phyloP scores from a whole-genome alignment of 53 echinoderm and acorn worm species.

The Luidia sarsii region DNA sequence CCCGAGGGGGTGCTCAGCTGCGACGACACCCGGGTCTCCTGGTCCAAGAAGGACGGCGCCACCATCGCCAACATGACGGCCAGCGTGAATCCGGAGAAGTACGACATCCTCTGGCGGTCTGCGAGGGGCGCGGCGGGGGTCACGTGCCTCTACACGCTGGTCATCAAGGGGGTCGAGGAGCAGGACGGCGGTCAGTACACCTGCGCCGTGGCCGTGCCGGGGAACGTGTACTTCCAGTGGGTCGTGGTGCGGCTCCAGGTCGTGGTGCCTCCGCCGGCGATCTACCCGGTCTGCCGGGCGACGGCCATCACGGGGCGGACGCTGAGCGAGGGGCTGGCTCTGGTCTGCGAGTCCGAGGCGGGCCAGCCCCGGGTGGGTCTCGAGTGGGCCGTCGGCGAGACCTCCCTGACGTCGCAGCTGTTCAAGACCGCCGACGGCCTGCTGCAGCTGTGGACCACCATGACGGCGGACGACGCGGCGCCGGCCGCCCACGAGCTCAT shows the following conservation, averaged over 20 bases:
- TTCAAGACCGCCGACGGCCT: not conserved
- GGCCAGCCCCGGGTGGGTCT: constrained; percentile 37
- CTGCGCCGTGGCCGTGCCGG: constrained; percentile 18
- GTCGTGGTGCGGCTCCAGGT: constrained; percentile 3
- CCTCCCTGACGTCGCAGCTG: constrained; percentile 7
- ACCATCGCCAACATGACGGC: constrained; percentile 49
- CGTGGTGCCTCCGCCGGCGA: constrained; percentile 10
- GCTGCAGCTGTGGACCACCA: constrained; percentile 18
- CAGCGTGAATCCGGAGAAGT: constrained; percentile 12
- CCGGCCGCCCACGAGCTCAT: not conserved
- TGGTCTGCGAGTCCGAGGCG: constrained; percentile 50
- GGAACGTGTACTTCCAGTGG: not conserved
- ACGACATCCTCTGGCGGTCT: constrained; percentile 8
- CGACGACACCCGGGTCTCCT: constrained; percentile 54
- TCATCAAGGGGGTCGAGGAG: constrained; percentile 16
- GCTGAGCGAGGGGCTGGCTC: constrained; percentile 14
- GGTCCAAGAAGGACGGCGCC: constrained; percentile 43
- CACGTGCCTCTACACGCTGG: constrained; percentile 39
- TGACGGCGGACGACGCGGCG: not conserved
- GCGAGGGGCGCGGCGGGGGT: not conserved
- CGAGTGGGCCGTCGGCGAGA: constrained; percentile 6
- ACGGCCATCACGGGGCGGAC: constrained; percentile 4
- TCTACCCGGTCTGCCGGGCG: constrained; percentile 45
- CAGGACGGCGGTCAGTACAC: constrained; percentile 21
- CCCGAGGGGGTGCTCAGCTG: not conserved